Base-by-base conservation (phyloP, 1,140 invertebrate species). In the Dermatophagoides farinae region DNA sequence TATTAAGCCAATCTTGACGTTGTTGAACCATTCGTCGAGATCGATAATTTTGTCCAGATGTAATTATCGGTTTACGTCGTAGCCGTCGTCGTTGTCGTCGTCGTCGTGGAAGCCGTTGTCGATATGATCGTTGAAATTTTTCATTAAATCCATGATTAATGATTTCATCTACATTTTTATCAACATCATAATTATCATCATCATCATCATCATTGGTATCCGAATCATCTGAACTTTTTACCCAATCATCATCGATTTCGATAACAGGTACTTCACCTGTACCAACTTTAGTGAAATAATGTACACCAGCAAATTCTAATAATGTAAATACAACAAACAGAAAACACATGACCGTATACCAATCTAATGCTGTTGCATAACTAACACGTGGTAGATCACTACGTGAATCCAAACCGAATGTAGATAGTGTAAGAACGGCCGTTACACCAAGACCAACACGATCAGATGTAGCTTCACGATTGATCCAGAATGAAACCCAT, bases 301-400 rank as follows among this genome's bases (percentile, higher is more conserved):
- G 89, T 0, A 95, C 90, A 0, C 85, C 85, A 6, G 89, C 89
- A 66, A 92, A 95, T 71, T 95, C 87, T 6, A 93, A 72, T 4
- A 95, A 73, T 0, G 89, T 91, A 0, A 87, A 87, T 64, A 93
- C 89, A 67, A 88, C 89, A 69, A 91, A 96, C 31, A 86, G 82
- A 69, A 95, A 91, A 68, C 87, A 89, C 81, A 90, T 88, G 39
- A 91, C 75, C 11, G 93, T 77, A 71, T 92, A 96, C 62, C 72
- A 68, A 61, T 75, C 73, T 12, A 75, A 63, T 1, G 74, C 74
- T 8, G 74, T 75, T 11, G 70, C 70, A 62, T 75, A 75, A 59
- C 84, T 80, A 0, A 93, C 88, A 75, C 90, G 88, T 0, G 89
- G 89, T 25, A 93, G 74, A 71, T 92, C 87, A 1, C 83, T 88